phyloP scores from a whole-genome alignment of 2,113 vertebrate genomes.

The Cheirogaleus medius region DNA sequence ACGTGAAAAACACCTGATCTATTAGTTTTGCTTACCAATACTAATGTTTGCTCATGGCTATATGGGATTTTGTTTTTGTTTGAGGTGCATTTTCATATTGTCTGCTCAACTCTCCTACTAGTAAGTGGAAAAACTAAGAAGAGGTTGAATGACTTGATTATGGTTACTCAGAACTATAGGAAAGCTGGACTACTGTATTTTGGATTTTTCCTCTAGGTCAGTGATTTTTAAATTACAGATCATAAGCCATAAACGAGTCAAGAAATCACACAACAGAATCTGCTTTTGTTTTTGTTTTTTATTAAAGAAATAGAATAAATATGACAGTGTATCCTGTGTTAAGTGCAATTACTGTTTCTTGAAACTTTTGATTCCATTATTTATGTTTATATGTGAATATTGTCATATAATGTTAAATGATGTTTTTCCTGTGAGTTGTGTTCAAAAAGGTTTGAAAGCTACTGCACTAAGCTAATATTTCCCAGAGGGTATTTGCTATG shows the following conservation, averaged over 20 bases:
- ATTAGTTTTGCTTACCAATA: conserved; percentile 37
- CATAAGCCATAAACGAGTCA: background rate
- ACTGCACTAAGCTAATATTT: background rate
- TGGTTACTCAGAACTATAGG: background rate
- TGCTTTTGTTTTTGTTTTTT: background rate
- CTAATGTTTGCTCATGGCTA: background rate
- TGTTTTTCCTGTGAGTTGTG: background rate
- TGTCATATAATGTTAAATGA: background rate
- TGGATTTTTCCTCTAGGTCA: background rate
- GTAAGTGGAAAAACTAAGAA: background rate
- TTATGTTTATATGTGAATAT: background rate
- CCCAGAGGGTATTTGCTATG: background rate
- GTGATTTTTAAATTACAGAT: conserved; percentile 5
- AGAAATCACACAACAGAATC: background rate
- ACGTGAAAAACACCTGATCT: conserved; percentile 29
- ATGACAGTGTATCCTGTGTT: background rate
- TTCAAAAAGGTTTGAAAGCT: conserved; percentile 17
- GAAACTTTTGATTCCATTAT: background rate
- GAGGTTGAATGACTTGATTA: background rate
- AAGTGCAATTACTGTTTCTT: background rate
- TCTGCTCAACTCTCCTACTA: background rate
- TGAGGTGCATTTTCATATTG: background rate
- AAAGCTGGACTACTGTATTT: background rate
- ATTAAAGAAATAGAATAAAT: background rate
- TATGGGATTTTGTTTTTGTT: background rate